These are phyloP conservation scores for Camponotus floridanus DNA, from an alignment of 1,140 invertebrate species.

Conservation along the genomic window DNA sequence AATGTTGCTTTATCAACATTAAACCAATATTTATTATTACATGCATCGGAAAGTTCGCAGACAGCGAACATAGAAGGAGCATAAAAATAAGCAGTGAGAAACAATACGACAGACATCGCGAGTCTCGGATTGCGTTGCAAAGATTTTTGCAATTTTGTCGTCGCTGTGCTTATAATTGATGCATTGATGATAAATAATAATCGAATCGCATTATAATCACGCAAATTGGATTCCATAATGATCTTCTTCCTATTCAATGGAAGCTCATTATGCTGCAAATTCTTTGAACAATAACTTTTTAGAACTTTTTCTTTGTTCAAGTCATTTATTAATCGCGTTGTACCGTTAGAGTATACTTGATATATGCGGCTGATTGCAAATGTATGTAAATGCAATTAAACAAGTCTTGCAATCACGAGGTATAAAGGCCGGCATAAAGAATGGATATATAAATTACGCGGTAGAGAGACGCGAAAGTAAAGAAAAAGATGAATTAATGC, in stretches of 20 bases:
- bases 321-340: conserved; percentile 33
- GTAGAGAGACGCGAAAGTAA: conserved; percentile 23
- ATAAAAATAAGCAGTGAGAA: conserved; percentile 75
- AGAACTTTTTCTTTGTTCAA: conserved; percentile 4
- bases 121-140: conserved; percentile 1
- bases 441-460: conserved; percentile 66
- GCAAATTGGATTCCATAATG: not conserved
- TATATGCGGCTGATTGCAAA: conserved; percentile 46
- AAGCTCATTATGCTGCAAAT: not conserved
- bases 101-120: conserved; percentile 63
- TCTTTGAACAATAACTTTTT: not conserved
- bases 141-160: conserved; percentile 29
- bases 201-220: not conserved
- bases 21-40: conserved; percentile 77
- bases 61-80: conserved; percentile 49
- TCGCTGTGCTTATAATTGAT: not conserved
- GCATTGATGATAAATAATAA: not conserved
- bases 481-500: conserved; percentile 72
- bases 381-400: conserved; percentile 71
- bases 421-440: conserved; percentile 69
- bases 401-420: conserved; percentile 60
- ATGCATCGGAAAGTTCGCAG: conserved; percentile 66
- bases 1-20: conserved; percentile 74
- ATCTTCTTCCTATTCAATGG: not conserved
- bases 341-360: conserved; percentile 1